These are phyloP conservation scores for Schlechtendalia chinensis DNA, from an alignment of 1,140 invertebrate species.

Conservation along the genomic window DNA sequence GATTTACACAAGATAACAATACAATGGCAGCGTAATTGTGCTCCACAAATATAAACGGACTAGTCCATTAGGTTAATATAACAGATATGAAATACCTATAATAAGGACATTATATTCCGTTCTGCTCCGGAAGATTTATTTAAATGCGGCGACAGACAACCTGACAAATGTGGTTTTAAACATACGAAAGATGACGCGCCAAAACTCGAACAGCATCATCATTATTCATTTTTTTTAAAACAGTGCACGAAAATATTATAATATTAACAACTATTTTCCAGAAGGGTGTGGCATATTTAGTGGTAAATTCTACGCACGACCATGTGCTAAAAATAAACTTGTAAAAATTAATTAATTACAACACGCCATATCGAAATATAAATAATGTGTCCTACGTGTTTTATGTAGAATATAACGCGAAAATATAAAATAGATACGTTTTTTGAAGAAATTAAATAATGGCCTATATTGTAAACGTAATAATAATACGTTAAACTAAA, in stretches of 20 bases:
- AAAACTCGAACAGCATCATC: conserved; percentile 5
- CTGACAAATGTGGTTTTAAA: conserved; percentile 9
- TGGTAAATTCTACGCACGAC: background rate
- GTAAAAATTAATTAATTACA: background rate
- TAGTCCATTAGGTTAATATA: conserved; percentile 6
- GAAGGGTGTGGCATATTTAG: conserved; percentile 9
- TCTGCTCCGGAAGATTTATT: conserved; percentile 7
- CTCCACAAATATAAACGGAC: background rate
- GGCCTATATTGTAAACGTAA: too few species aligned
- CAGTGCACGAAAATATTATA: background rate
- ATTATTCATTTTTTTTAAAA: conserved; percentile 8
- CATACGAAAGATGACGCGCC: background rate
- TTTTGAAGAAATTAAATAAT: too few species aligned
- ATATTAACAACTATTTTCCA: background rate
- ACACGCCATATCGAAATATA: background rate
- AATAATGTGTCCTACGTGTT: background rate
- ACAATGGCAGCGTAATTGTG: background rate
- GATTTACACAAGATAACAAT: background rate
- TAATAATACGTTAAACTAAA: too few species aligned
- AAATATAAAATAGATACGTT: background rate
- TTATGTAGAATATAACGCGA: background rate
- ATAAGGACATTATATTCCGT: background rate
- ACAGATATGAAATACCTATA: background rate
- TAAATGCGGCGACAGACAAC: background rate
- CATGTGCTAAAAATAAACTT: background rate